Percentiles rank a stretch among this genome's conserved stretches.
These are phyloP conservation scores for Nematolebias whitei DNA, from an alignment of 2,113 vertebrate genomes.

Conservation along the genomic window DNA sequence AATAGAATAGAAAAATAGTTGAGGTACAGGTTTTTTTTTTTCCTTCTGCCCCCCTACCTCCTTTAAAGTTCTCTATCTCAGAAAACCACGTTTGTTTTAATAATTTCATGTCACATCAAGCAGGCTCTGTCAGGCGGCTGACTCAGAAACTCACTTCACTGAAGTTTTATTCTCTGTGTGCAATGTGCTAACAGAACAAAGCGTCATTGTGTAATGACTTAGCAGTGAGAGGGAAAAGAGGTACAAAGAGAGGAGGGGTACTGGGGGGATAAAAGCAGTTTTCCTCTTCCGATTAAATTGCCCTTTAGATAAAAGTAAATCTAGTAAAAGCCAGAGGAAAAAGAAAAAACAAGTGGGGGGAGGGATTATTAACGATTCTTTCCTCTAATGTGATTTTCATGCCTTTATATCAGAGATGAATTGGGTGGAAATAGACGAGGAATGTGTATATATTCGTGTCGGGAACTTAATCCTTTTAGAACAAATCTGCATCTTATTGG, in stretches of 20 bases:
- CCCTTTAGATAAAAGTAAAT: conserved; percentile 70
- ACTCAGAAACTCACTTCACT: conserved; percentile 52
- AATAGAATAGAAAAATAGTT: conserved; percentile 30
- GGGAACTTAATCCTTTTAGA: conserved; percentile 42
- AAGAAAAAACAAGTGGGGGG: conserved; percentile 17
- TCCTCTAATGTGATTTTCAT: conserved; percentile 50
- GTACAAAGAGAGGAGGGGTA: conserved; percentile 20
- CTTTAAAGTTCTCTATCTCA: conserved; percentile 71
- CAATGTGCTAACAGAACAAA: conserved; percentile 59
- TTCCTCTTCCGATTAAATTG: conserved; percentile 59
- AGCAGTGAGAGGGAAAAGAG: conserved; percentile 21
- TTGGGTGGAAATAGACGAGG: conserved; percentile 32
- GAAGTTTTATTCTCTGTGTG: conserved; percentile 45
- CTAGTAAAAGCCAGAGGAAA: conserved; percentile 45
- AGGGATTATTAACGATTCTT: conserved; percentile 46
- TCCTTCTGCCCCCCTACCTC: conserved; percentile 49
- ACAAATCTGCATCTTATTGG: conserved; percentile 33
- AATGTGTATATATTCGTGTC: conserved; percentile 29
- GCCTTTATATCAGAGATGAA: conserved; percentile 52
- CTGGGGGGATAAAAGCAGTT: conserved; percentile 53
- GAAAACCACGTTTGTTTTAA: conserved; percentile 75
- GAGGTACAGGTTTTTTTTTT: conserved; percentile 45
- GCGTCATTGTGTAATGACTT: conserved; percentile 48
- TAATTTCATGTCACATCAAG: conserved; percentile 72
- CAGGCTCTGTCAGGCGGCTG: conserved; percentile 44